Conservation (phyloP, 1,140 invertebrate species). For the Meloidogyne hapla region DNA sequence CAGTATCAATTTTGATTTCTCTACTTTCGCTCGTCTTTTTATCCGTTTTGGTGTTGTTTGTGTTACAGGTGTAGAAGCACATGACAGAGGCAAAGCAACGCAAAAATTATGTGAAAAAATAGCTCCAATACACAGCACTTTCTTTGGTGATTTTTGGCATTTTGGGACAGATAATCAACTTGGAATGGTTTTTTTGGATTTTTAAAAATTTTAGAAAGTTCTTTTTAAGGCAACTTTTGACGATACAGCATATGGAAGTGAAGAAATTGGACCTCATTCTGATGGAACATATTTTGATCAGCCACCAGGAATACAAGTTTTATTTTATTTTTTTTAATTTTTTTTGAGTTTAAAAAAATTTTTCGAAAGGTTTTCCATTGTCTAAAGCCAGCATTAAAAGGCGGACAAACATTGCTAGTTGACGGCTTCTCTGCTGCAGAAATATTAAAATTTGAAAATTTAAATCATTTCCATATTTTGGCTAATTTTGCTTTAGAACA, state of each 20-base stretch:
- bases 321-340: background rate
- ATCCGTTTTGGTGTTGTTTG: conserved; percentile 52
- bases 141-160: conserved; percentile 58
- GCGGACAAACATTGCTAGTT: conserved; percentile 73
- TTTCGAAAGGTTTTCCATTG: conserved; percentile 75
- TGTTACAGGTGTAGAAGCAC: conserved; percentile 48
- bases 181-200: conserved; percentile 21
- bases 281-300: conserved; percentile 76
- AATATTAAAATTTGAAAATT: conserved; percentile 67
- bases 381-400: conserved; percentile 69
- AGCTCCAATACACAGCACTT: conserved; percentile 53
- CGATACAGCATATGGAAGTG: conserved; percentile 73
- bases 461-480: conserved; percentile 69
- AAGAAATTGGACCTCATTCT: conserved; percentile 68
- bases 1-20: conserved; percentile 46
- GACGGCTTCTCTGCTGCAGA: conserved; percentile 73
- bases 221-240: conserved; percentile 62
- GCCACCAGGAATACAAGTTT: conserved; percentile 70
- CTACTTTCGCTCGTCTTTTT: conserved; percentile 47
- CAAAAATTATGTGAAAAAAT: conserved; percentile 49
- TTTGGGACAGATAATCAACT: conserved; percentile 41
- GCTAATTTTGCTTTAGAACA: conserved; percentile 69
- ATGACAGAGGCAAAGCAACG: conserved; percentile 45
- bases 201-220: too few relatives aligned
- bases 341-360: background rate